Evolutionary conservation across 2,113 vertebrate genomes (phyloP).

Genomic region (Platysteira castanea): DNA sequence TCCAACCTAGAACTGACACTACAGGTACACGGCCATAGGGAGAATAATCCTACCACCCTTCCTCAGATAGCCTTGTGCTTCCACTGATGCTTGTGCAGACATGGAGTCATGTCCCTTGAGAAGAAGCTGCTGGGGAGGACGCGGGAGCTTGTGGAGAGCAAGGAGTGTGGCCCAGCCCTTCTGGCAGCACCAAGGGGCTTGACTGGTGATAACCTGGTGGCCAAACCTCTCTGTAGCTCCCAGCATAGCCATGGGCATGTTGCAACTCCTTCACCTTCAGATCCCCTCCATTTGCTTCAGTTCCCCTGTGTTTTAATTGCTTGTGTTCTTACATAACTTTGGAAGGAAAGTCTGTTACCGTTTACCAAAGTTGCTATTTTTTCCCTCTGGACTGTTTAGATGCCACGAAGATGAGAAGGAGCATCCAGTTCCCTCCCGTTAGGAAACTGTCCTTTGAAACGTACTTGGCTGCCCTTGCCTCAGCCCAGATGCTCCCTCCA

Average conservation of each 20-base stretch:
- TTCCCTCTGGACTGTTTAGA: neutral
- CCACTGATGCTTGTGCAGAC: rapidly evolving
- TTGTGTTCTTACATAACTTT: rapidly evolving
- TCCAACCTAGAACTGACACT: neutral
- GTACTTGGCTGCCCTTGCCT: neutral
- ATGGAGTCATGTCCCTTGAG: neutral
- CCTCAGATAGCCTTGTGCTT: neutral
- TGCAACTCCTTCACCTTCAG: neutral
- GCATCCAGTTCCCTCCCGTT: neutral
- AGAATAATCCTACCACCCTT: neutral
- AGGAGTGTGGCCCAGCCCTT: rapidly evolving
- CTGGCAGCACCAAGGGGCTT: rapidly evolving
- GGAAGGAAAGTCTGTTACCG: neutral
- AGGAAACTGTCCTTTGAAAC: neutral
- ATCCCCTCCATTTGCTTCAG: neutral
- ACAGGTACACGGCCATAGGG: neutral
- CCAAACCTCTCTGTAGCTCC: rapidly evolving
- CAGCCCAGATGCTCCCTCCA: neutral
- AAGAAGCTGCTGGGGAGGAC: neutral
- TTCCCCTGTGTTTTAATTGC: neutral
- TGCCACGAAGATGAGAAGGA: rapidly evolving
- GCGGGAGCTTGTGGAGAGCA: neutral
- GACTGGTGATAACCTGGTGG: rapidly evolving
- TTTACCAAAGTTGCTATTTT: neutral
- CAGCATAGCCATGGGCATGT: rapidly evolving